Conservation (phyloP, 2,113 vertebrate species). For the Triplophysa dalaica region DNA sequence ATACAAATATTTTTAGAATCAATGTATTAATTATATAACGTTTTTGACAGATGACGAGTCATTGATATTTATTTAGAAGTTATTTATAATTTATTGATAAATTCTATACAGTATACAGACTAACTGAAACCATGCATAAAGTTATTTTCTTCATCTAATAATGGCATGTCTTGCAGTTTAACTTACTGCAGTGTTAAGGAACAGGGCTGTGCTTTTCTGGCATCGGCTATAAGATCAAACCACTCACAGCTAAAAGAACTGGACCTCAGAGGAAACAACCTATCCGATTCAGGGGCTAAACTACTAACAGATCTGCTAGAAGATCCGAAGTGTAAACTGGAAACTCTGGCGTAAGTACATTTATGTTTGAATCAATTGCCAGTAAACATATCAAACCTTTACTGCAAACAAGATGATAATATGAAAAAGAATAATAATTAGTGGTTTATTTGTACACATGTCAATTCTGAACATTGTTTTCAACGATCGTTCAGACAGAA, state of each 20-base stretch:
- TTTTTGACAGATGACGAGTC: too few species aligned
- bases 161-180: not conserved
- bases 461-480: too few species aligned
- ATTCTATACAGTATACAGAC: not conserved
- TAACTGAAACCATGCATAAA: not conserved
- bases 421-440: too few species aligned
- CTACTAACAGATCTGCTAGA: not conserved
- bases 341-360: conserved; percentile 5
- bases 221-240: conserved; percentile 8
- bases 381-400: not conserved
- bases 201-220: not conserved
- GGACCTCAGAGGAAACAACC: conserved; percentile 16
- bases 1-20: not conserved
- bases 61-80: too few species aligned
- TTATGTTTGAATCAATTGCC: not conserved
- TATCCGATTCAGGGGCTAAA: not conserved
- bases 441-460: too few species aligned
- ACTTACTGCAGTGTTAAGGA: not conserved
- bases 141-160: not conserved
- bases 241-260: not conserved
- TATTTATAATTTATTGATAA: too few species aligned
- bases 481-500: too few species aligned
- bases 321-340: not conserved
- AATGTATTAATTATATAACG: too few species aligned
- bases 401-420: too few species aligned